Conservation (phyloP, 2,113 vertebrate species). For the Rhabdornis inornatus region DNA sequence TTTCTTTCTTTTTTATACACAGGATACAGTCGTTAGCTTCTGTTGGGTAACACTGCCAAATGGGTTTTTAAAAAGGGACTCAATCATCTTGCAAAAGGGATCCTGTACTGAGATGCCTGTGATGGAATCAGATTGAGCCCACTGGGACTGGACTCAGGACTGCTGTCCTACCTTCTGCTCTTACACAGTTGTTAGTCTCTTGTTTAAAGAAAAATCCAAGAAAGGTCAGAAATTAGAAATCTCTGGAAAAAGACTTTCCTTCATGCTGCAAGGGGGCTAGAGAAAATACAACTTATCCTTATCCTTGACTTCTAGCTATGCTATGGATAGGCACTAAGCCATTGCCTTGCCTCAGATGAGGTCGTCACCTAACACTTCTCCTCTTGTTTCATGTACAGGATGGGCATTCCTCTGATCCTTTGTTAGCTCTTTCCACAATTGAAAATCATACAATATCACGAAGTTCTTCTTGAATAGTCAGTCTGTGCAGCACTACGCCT, state of each 20-base stretch:
- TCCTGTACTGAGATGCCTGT: background rate
- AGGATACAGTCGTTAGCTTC: background rate
- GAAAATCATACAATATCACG: background rate
- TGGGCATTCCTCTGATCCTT: background rate
- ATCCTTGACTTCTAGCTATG: background rate
- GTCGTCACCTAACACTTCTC: fast-evolving
- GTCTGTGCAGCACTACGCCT: background rate
- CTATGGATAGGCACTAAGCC: background rate
- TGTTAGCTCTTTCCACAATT: background rate
- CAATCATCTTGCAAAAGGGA: fast-evolving
- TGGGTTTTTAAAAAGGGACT: background rate
- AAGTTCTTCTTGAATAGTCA: background rate
- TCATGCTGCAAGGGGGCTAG: background rate
- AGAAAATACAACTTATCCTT: background rate
- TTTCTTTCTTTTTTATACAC: background rate
- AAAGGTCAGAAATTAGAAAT: background rate
- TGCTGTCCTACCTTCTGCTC: background rate
- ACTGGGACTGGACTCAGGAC: background rate
- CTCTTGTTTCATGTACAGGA: background rate
- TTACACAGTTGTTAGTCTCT: background rate
- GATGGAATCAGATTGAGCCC: background rate
- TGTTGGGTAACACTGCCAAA: background rate
- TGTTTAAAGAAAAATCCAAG: background rate
- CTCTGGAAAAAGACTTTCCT: background rate
- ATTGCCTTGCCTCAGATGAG: background rate